phyloP scores from a whole-genome alignment of 2,113 vertebrate genomes.

The Calcarius ornatus region DNA sequence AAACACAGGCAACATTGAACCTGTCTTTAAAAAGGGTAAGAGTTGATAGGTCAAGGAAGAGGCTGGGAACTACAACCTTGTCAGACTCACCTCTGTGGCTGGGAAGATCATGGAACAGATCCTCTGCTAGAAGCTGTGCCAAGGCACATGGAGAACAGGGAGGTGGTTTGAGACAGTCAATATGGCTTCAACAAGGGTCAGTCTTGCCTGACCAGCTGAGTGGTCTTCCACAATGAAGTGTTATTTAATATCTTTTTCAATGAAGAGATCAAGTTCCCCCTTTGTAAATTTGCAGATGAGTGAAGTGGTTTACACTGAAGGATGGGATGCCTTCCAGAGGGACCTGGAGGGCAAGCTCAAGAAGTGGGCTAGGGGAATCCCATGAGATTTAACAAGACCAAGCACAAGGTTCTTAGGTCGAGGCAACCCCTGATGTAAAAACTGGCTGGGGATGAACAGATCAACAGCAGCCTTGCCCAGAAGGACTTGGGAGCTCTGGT shows the following conservation, averaged over 20 bases:
- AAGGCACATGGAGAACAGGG: not conserved
- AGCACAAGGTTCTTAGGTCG: not conserved
- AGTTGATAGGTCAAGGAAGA: not conserved
- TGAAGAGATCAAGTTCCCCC: accelerated
- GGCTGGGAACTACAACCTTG: not conserved
- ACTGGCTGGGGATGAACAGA: not conserved
- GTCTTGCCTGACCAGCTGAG: not conserved
- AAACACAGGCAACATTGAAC: not conserved
- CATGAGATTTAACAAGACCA: not conserved
- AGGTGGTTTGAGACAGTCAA: not conserved
- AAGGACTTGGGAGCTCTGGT: not conserved
- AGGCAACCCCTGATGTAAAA: not conserved
- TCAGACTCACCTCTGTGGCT: not conserved
- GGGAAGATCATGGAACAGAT: not conserved
- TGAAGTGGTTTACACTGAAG: not conserved
- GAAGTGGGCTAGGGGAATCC: not conserved
- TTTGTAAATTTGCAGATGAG: not conserved
- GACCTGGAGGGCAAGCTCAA: not conserved
- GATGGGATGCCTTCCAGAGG: not conserved
- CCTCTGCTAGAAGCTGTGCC: not conserved
- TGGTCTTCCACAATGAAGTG: not conserved
- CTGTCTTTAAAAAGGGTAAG: not conserved
- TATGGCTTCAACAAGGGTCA: not conserved
- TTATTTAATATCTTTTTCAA: not conserved
- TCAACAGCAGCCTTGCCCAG: not conserved